These are phyloP conservation scores for Poeciliopsis turrubarensis DNA, from an alignment of 2,113 vertebrate genomes.

Conservation along the genomic window DNA sequence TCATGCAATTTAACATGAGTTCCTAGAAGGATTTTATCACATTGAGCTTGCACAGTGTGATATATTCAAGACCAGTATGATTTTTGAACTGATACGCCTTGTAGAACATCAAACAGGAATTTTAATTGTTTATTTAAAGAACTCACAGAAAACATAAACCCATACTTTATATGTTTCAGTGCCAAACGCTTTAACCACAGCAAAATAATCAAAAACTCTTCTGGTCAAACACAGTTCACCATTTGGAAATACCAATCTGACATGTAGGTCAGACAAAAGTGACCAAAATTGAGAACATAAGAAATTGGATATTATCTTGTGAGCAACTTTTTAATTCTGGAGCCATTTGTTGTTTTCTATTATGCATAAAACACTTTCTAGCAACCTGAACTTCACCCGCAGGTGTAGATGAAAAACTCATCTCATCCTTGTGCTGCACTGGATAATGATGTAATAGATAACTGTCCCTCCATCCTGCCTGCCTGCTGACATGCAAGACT, in stretches of 20 bases:
- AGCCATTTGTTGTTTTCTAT: too few species aligned
- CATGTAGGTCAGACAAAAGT: too few species aligned
- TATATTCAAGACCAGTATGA: background rate
- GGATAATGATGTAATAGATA: conserved; percentile 56
- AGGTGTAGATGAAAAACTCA: conserved; percentile 32
- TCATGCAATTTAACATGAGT: background rate
- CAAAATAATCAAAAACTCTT: background rate
- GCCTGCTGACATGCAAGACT: conserved; percentile 48
- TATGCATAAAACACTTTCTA: conserved; percentile 42
- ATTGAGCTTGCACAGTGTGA: background rate
- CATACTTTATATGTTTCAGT: background rate
- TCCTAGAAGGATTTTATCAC: background rate
- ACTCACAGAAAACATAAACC: background rate
- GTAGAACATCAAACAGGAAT: background rate
- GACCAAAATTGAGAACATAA: too few species aligned
- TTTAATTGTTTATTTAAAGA: background rate
- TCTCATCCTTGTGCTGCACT: conserved; percentile 40
- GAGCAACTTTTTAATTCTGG: too few species aligned
- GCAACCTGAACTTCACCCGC: conserved; percentile 65
- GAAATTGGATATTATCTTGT: too few species aligned
- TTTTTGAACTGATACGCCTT: background rate
- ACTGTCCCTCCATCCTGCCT: conserved; percentile 33
- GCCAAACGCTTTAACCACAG: background rate
- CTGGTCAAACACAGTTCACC: too few species aligned
- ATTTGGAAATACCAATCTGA: too few species aligned